A percentile compares a stretch with the other conserved stretches of the same genome.
Conservation (phyloP, 2,113 vertebrate species). For the Taurulus bubalis region DNA sequence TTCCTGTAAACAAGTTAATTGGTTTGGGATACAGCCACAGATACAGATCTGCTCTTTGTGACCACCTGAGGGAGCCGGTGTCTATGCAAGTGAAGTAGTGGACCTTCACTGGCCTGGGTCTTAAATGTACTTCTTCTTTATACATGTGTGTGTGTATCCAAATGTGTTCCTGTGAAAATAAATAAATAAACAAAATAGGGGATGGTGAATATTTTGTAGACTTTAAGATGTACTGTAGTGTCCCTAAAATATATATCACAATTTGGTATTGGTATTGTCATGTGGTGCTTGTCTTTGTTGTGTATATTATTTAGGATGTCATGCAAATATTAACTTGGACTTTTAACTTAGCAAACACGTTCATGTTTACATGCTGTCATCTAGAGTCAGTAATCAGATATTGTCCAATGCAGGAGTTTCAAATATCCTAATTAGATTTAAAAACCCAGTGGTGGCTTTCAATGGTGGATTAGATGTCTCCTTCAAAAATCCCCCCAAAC, state of each 20-base stretch:
- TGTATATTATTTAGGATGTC: constrained; percentile 20
- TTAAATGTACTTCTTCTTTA: background rate
- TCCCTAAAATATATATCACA: background rate
- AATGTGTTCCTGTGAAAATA: too few relatives aligned
- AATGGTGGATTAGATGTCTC: constrained; percentile 80
- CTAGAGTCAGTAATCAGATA: constrained; percentile 77
- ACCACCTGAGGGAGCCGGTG: constrained; percentile 69
- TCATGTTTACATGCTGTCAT: constrained; percentile 57
- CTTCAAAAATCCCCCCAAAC: constrained; percentile 79
- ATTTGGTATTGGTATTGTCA: background rate
- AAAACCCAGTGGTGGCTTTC: constrained; percentile 79
- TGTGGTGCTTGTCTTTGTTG: background rate
- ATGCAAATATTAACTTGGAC: background rate
- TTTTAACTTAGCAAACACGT: constrained; percentile 41
- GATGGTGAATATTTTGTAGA: background rate
- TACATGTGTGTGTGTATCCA: too few relatives aligned
- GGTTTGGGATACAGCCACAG: background rate
- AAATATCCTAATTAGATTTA: constrained; percentile 85
- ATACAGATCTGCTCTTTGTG: background rate
- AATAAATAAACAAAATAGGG: background rate
- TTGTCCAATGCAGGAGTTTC: constrained; percentile 60
- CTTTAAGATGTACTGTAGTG: background rate
- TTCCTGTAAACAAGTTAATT: constrained; percentile 6
- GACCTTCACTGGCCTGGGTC: background rate
- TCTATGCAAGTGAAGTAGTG: background rate